Evolutionary conservation across 1,140 invertebrate species (phyloP).

Genomic region (Leucophenga varia): DNA sequence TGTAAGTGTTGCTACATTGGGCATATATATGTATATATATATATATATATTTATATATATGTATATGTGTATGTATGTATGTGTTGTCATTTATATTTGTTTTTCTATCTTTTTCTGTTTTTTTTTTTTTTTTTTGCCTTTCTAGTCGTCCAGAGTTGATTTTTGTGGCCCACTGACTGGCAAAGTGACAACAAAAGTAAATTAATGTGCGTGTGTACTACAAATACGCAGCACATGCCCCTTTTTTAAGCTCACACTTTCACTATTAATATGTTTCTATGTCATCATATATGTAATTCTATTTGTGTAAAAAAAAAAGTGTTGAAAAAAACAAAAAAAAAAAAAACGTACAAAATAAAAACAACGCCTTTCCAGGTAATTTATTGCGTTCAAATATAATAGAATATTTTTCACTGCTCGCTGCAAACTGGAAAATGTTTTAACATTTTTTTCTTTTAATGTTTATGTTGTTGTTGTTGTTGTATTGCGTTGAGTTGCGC

Average conservation of each 20-base stretch:
- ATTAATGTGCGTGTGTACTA: conserved; percentile 47
- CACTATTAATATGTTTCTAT: too few relatives aligned
- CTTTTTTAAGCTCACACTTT: background rate
- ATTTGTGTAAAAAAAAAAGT: conserved; percentile 7
- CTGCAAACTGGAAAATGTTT: too few relatives aligned
- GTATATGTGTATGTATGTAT: conserved; percentile 13
- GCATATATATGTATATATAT: background rate
- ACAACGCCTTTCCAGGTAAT: conserved; percentile 45
- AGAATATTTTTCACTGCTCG: conserved; percentile 39
- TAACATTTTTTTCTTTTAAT: too few relatives aligned
- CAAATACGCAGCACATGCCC: conserved; percentile 21
- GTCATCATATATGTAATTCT: conserved; percentile 3
- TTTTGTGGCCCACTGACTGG: conserved; percentile 52
- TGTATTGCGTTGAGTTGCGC: conserved; percentile 12
- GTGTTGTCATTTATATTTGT: conserved; percentile 49
- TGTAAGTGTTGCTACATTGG: too few relatives aligned
- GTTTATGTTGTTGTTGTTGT: too few relatives aligned
- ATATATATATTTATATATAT: conserved; percentile 2
- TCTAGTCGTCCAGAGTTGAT: too few relatives aligned
- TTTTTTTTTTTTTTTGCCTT: conserved; percentile 46
- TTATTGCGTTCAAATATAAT: conserved; percentile 55
- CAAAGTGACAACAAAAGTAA: conserved; percentile 54
- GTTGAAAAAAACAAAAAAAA: background rate
- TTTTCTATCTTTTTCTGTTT: too few relatives aligned
- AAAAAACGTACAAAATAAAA: background rate